phyloP scores from a whole-genome alignment of 2,888 invertebrate genomes.

The Lasioglossum pauxillum region DNA sequence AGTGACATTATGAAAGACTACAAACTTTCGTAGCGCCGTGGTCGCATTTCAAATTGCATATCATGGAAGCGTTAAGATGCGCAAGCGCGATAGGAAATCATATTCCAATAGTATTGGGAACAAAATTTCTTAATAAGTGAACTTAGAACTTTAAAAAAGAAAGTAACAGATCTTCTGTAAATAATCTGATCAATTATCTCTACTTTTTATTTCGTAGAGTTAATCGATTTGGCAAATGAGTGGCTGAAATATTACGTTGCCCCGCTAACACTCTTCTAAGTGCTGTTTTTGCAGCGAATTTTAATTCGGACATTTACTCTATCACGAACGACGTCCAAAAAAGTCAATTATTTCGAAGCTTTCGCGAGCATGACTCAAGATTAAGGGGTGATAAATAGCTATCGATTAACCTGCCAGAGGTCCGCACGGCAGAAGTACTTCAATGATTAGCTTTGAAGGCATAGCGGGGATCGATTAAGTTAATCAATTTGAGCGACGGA shows the following conservation, averaged over 20 bases:
- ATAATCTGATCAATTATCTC: neutral
- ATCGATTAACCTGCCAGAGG: neutral
- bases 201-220: neutral
- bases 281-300: neutral
- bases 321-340: neutral
- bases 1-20: constrained; percentile 73
- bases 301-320: neutral
- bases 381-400: neutral
- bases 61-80: neutral
- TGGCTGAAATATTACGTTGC: neutral
- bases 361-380: neutral
- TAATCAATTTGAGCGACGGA: neutral
- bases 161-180: too few relatives aligned
- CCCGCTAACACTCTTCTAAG: neutral
- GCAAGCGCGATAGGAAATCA: neutral
- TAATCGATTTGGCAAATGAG: neutral
- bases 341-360: neutral
- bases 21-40: constrained; percentile 55
- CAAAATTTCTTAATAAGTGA: neutral
- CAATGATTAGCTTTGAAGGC: constrained; percentile 9
- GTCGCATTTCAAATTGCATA: neutral
- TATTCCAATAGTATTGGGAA: neutral
- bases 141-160: neutral
- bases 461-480: neutral
- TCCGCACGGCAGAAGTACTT: neutral